Base-by-base conservation (phyloP, 2,888 invertebrate genomes). In the Pollenia griseotomentosa region DNA sequence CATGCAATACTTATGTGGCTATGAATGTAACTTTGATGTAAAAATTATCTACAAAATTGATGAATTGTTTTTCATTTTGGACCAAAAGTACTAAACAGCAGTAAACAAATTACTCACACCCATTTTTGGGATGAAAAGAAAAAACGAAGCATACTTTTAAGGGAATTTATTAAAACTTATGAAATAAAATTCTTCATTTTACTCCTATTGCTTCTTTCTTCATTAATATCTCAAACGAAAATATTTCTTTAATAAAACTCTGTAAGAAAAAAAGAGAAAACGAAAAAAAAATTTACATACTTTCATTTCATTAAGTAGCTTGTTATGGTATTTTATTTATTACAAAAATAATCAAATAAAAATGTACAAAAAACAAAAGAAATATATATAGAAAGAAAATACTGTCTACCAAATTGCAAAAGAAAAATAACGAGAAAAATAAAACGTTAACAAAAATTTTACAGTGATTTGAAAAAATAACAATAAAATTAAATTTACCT, bases 401-500 rank as follows among this genome's bases (percentile, higher is more conserved):
- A 66, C 46, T 84, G 83, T 70, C 83, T 68, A 61, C 44, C 8
- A 40, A 74, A 44, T 16, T 51, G 16, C 6, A 51, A 23, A 75
- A 85, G 23, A 57, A 74, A 74, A 59, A 40, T 80, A 88, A 88
- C 87, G 87, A 88, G 86, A 89, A 89, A 89, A 88, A 88, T 33
- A 81, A 89, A 90, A 48, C 74, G 55, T 82, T 57, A 44, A 70
- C 57, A 68, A 51, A 79, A 77, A 16, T 61, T 68, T 44, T 63
- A 84, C 84, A 78, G 90, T 91, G 92, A 92, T 92, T 90, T 90
- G 89, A 91, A 92, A 90, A 92, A 90, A 91, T 90, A 91, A 91
- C 89, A 90, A 91, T 91, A 90, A 91, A 88, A 91, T 92, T 92
- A 92, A 91, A 92, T 91, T 92, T 92, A 92, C 92, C 88, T 78